Conservation (phyloP, 1,140 invertebrate species). For the Chironomus striatipennis region DNA sequence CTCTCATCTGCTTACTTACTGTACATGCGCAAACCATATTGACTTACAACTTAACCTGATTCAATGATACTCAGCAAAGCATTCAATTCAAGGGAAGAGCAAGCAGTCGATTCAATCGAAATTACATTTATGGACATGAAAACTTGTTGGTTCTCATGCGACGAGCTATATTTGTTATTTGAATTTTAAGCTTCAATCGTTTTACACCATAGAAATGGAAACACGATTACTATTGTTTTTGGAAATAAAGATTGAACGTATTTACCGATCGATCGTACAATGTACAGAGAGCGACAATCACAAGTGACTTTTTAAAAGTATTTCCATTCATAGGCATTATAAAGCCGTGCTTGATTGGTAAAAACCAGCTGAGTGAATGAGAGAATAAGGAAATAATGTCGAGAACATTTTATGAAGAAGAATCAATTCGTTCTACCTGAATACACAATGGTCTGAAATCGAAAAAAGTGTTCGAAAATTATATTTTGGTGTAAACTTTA, state of each 20-base stretch:
- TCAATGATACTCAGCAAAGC: not conserved
- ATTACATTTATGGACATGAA: slow-evolving; percentile 10
- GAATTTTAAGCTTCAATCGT: not conserved
- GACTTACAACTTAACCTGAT: not conserved
- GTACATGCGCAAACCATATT: not conserved
- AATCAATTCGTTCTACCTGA: not conserved
- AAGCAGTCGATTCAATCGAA: not conserved
- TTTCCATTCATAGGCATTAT: not conserved
- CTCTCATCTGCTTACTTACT: not conserved
- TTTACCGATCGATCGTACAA: too few species aligned
- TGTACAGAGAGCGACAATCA: not conserved
- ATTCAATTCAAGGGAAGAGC: not conserved
- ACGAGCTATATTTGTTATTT: not conserved
- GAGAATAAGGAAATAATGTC: not conserved
- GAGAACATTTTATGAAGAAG: not conserved
- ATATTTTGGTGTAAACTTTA: too few species aligned
- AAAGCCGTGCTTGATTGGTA: not conserved
- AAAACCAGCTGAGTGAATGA: not conserved
- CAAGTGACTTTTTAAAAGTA: slow-evolving; percentile 4
- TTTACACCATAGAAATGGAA: not conserved
- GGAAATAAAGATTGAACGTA: not conserved
- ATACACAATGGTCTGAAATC: too few species aligned
- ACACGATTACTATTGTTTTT: not conserved
- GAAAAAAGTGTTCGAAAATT: too few species aligned
- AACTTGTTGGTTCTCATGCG: not conserved